Evolutionary conservation across 2,113 vertebrate genomes (phyloP).

Genomic region (Gadus chalcogrammus): DNA sequence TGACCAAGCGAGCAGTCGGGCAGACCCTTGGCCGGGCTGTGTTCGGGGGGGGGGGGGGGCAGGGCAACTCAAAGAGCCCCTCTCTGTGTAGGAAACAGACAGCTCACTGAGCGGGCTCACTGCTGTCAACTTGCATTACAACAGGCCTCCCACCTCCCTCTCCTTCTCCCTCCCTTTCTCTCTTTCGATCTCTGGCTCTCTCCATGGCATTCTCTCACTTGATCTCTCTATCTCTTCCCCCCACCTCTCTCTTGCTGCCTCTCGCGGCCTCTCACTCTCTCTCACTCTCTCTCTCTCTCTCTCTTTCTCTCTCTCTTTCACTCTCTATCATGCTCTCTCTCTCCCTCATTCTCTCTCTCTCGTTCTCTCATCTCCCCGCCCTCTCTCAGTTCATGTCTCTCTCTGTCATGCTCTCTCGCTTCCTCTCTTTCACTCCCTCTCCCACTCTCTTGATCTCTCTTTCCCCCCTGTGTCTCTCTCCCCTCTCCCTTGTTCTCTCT

Average conservation of each 20-base stretch:
- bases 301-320: too few species aligned
- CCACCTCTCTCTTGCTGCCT: neutral
- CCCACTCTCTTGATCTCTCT: neutral
- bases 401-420: neutral
- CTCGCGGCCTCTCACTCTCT: neutral
- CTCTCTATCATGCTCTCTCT: slow-evolving; percentile 4
- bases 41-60: slow-evolving; percentile 27
- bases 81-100: slow-evolving; percentile 63
- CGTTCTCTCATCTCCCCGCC: neutral
- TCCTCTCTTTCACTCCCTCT: too few species aligned
- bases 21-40: slow-evolving; percentile 15
- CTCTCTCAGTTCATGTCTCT: slow-evolving; percentile 9
- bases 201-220: neutral
- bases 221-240: slow-evolving; percentile 1
- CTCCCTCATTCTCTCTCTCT: neutral
- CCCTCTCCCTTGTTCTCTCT: slow-evolving; percentile 6
- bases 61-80: slow-evolving; percentile 47
- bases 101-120: slow-evolving; percentile 66
- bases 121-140: slow-evolving; percentile 70
- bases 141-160: slow-evolving; percentile 26
- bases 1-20: slow-evolving; percentile 28
- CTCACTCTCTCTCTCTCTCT: slow-evolving; percentile 2
- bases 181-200: slow-evolving; percentile 3
- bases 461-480: slow-evolving; percentile 12
- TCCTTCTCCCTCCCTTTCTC: slow-evolving; percentile 12